These are phyloP conservation scores for Procambarus clarkii DNA, from an alignment of 1,140 invertebrate genomes.

Conservation along the genomic window DNA sequence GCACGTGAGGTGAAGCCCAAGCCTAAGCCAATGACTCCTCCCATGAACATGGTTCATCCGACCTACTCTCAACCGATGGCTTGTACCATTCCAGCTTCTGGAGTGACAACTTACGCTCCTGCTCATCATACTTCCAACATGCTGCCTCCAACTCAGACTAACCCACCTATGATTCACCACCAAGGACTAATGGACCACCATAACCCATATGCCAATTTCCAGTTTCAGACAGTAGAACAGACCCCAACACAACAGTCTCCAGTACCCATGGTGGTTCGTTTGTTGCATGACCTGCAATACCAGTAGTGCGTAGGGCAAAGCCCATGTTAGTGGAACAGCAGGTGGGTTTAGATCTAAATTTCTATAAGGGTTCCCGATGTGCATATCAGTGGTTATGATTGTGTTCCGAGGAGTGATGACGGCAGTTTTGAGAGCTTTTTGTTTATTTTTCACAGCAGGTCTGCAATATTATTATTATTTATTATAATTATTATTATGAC, in stretches of 20 bases:
- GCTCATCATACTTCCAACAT: constrained; percentile 49
- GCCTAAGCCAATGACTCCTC: constrained; percentile 42
- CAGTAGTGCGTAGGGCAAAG: constrained; percentile 4
- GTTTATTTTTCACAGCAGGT: neutral
- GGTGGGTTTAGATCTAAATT: too few species aligned
- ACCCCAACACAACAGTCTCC: constrained; percentile 43
- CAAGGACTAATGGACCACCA: constrained; percentile 58
- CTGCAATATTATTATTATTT: neutral
- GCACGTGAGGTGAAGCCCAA: constrained; percentile 40
- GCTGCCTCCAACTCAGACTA: constrained; percentile 35
- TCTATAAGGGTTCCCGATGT: too few species aligned
- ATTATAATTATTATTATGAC: neutral
- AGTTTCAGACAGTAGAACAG: constrained; percentile 46
- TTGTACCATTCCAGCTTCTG: constrained; percentile 38
- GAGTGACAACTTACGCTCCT: constrained; percentile 40
- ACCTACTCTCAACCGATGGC: constrained; percentile 48
- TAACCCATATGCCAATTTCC: constrained; percentile 52
- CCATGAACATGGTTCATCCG: constrained; percentile 31
- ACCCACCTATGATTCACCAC: constrained; percentile 38
- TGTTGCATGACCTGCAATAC: constrained; percentile 51
- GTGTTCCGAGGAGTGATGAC: neutral
- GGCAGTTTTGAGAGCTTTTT: neutral
- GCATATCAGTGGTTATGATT: too few species aligned
- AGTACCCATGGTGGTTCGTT: constrained; percentile 52
- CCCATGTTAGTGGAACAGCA: neutral